A percentile compares a stretch with the other conserved stretches of the same genome.
phyloP scores from a whole-genome alignment of 2,113 vertebrate species.

The Menura novaehollandiae region DNA sequence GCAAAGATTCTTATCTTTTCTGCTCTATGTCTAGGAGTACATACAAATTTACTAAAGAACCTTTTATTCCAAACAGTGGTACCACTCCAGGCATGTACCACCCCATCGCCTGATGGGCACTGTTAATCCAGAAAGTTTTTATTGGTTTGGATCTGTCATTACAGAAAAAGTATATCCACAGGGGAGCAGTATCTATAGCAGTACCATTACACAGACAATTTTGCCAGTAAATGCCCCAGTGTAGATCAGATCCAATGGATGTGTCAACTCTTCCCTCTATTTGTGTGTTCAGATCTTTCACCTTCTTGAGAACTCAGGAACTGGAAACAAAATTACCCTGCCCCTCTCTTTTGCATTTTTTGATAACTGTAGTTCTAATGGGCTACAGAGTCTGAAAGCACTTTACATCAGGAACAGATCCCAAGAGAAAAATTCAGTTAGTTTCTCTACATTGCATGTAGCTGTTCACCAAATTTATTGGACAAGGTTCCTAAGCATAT shows the following conservation, averaged over 20 bases:
- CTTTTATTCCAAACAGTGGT: background rate
- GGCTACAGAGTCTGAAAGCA: background rate
- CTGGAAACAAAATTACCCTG: background rate
- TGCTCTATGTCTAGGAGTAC: background rate
- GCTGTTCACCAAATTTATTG: background rate
- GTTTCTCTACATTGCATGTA: background rate
- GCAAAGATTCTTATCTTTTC: background rate
- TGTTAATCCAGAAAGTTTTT: background rate
- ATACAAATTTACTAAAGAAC: background rate
- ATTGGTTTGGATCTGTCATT: background rate
- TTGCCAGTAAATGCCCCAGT: background rate
- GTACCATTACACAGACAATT: background rate
- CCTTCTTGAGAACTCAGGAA: background rate
- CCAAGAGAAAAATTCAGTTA: conserved; percentile 6
- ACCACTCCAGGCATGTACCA: background rate
- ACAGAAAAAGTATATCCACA: background rate
- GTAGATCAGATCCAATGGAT: background rate
- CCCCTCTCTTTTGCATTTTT: background rate
- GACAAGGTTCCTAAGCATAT: background rate
- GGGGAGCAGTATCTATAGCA: background rate
- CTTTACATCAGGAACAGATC: background rate
- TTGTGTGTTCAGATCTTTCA: background rate
- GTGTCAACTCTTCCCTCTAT: background rate
- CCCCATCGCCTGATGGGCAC: background rate
- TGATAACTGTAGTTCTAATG: background rate